Base-by-base conservation (phyloP, 1,140 invertebrate species). In the Sesamia nonagrioides region DNA sequence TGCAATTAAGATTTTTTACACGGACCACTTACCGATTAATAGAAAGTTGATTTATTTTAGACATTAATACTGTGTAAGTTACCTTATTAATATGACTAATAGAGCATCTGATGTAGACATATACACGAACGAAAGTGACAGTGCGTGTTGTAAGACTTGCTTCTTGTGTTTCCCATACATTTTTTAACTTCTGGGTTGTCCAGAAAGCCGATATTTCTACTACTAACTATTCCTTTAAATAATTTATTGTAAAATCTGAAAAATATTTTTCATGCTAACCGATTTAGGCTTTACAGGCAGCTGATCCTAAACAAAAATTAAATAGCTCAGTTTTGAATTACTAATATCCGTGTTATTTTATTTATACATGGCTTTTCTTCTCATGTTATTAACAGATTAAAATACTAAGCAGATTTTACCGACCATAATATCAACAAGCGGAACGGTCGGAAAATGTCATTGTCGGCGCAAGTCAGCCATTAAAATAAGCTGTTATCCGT, bases 21-120 rank as follows among this genome's bases (percentile, higher is more conserved):
- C 35, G 60, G 35, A 40, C 35, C 35, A 66, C 5, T 63, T 18
- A 63, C 35, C 40, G 37, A 63, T 63, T 58, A 13, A 60, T 35
- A 60, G 56, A 60, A 60, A 60, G 21, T 33, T 60, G 56, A 60
- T 60, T 60, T 60, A 60, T 60, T 33, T 50, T 13, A 11, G 56
- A 60, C 56, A 60, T 15, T 35, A n/a, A 35, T 60, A 56, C 27
- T 60, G 56, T 60, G 56, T 33, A 35, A 13, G 3, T 60, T 27
- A 35, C 11, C 11, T 33, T 54, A 54, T 54, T 54, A 50, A n/a
- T 50, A 50, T n/a, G 45, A 13, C 45, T 50, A 5, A 2, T 50
- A 15, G 15, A 50, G 45, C n/a, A 50, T 5, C 45, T n/a, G 13
- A 50, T 45, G 45, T 50, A 13, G 45, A 50, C 13, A 13, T 27